A percentile compares a stretch with the other conserved stretches of the same genome.
phyloP scores from a whole-genome alignment of 2,113 vertebrate species.

The Leuciscus idus region DNA sequence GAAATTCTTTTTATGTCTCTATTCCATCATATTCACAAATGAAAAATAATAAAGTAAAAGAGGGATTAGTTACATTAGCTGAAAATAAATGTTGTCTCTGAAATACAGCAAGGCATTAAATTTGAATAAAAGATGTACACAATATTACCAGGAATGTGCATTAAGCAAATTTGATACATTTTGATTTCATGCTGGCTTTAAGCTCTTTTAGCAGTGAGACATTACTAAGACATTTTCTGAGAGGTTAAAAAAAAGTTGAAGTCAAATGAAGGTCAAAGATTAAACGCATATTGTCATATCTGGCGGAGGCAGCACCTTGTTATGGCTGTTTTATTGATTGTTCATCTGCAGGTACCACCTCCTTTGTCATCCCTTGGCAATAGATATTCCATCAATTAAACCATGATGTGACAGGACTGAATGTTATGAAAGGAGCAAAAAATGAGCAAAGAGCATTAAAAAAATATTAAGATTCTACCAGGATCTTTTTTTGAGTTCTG shows the following conservation, averaged over 20 bases:
- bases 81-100: conserved; percentile 7
- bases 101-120: neutral
- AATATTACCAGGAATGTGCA: neutral
- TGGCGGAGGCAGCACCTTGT: no score
- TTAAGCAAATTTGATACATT: neutral
- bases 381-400: neutral
- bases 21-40: neutral
- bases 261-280: neutral
- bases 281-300: neutral
- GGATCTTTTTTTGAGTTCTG: neutral
- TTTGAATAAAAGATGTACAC: neutral
- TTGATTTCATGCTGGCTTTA: neutral
- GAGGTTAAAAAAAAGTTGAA: neutral
- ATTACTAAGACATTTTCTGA: neutral
- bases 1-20: neutral
- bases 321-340: neutral
- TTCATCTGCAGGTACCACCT: neutral
- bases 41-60: neutral
- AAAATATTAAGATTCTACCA: neutral
- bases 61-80: neutral
- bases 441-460: conserved; percentile 21
- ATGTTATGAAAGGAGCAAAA: conserved; percentile 26
- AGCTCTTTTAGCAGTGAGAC: neutral
- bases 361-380: neutral
- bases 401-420: neutral